Evolutionary conservation across 2,797 vertebrate genomes (phyloP).

Genomic region (Acrossocheilus fasciatus): DNA sequence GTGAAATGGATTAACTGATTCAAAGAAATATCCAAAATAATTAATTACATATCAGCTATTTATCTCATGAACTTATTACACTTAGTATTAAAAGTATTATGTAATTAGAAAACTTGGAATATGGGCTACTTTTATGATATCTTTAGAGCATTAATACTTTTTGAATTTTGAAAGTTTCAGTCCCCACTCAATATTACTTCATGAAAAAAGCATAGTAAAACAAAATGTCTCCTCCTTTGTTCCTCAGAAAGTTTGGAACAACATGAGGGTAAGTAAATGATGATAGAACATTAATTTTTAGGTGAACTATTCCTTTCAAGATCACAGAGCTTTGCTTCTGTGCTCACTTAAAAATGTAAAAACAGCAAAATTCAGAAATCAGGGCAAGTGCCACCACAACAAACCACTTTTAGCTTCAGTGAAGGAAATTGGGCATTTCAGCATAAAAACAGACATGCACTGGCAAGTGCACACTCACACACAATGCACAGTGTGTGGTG

Average conservation of each 20-base stretch:
- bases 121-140: too few relatives aligned
- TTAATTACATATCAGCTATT: background rate
- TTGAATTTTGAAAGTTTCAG: background rate
- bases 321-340: slow-evolving; percentile 8
- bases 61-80: background rate
- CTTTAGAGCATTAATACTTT: background rate
- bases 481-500: background rate
- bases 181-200: background rate
- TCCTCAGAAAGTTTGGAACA: background rate
- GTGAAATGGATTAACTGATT: background rate
- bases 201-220: background rate
- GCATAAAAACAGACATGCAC: slow-evolving; percentile 35
- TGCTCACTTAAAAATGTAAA: background rate
- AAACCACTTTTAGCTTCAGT: background rate
- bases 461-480: background rate
- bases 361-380: background rate
- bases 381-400: background rate
- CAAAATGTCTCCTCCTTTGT: background rate
- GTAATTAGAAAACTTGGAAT: background rate
- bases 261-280: background rate
- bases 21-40: background rate
- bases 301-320: background rate
- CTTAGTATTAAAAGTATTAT: background rate
- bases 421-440: slow-evolving; percentile 21
- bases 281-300: background rate